phyloP scores from a whole-genome alignment of 1,140 invertebrate species.

The Drosophila varians region DNA sequence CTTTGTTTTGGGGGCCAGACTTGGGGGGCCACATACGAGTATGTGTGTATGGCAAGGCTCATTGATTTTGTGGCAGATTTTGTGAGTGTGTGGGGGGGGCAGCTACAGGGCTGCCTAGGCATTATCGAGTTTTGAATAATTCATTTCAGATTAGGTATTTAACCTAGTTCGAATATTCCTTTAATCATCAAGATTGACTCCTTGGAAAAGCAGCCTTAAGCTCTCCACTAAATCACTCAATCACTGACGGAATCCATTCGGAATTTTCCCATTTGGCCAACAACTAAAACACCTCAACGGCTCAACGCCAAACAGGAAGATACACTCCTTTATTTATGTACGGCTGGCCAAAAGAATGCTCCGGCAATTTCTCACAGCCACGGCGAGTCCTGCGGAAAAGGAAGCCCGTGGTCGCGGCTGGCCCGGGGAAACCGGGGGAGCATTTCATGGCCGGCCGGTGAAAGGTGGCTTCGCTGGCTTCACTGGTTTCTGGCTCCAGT shows the following conservation, averaged over 20 bases:
- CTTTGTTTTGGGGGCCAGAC: too few species aligned
- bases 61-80: conserved; percentile 46
- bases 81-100: too few species aligned
- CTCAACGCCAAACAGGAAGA: background rate
- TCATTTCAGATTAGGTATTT: background rate
- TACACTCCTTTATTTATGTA: conserved; percentile 63
- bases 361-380: conserved; percentile 62
- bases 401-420: conserved; percentile 16
- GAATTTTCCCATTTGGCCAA: conserved; percentile 33
- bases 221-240: conserved; percentile 18
- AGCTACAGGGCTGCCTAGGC: too few species aligned
- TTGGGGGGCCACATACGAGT: background rate
- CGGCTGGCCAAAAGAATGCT: conserved; percentile 75
- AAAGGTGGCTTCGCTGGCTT: background rate
- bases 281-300: conserved; percentile 6
- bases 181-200: background rate
- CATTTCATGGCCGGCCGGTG: background rate
- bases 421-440: background rate
- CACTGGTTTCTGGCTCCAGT: conserved; percentile 1
- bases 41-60: conserved; percentile 52
- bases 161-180: background rate
- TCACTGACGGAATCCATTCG: conserved; percentile 18
- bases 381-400: conserved; percentile 9
- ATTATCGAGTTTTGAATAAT: too few species aligned
- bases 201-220: too few species aligned